These are phyloP conservation scores for Cygnus atratus DNA, from an alignment of 2,113 vertebrate species.

Conservation along the genomic window DNA sequence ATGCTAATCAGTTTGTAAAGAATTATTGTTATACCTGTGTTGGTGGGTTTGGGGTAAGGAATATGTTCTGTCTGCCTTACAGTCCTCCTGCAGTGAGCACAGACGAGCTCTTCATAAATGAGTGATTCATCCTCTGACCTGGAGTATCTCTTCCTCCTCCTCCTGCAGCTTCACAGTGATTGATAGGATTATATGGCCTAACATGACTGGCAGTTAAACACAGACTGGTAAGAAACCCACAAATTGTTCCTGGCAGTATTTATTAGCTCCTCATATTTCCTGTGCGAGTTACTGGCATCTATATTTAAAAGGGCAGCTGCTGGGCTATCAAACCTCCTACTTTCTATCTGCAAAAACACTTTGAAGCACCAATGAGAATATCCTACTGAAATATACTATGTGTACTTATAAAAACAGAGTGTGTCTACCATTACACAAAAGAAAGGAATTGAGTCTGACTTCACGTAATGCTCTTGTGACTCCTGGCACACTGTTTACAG, in stretches of 20 bases:
- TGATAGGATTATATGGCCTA: not conserved
- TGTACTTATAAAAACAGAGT: not conserved
- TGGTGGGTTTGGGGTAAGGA: not conserved
- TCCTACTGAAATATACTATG: not conserved
- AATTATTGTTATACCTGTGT: not conserved
- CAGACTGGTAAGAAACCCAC: not conserved
- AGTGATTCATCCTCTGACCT: accelerated
- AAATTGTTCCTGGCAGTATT: not conserved
- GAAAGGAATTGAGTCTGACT: not conserved
- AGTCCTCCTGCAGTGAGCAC: not conserved
- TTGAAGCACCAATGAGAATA: not conserved
- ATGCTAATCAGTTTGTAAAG: not conserved
- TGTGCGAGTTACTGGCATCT: not conserved
- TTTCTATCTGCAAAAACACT: not conserved
- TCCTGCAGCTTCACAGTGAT: not conserved
- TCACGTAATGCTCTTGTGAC: not conserved
- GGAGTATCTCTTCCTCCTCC: not conserved
- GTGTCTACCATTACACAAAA: not conserved
- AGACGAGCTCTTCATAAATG: not conserved
- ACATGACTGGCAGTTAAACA: not conserved
- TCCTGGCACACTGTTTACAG: not conserved
- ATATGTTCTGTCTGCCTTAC: not conserved
- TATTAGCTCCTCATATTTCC: not conserved
- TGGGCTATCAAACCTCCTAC: not conserved
- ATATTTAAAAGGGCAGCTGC: not conserved